Conservation (phyloP, 2,797 vertebrate genomes). For the Betta splendens region DNA sequence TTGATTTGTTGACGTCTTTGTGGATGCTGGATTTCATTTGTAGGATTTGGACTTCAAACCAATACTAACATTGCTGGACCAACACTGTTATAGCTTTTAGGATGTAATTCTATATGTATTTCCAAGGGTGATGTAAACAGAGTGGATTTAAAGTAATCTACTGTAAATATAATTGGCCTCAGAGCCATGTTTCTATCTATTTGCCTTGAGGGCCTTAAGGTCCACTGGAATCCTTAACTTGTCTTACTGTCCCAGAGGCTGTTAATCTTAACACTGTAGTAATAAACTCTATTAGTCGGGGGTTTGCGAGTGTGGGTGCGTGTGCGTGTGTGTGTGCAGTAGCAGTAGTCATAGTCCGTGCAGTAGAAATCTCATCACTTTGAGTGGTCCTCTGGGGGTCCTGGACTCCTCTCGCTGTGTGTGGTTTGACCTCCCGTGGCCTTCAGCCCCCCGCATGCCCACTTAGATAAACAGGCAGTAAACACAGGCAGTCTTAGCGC, state of each 20-base stretch:
- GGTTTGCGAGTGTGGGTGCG: conserved; percentile 48
- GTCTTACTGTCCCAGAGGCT: conserved; percentile 64
- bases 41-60: not conserved
- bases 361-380: conserved; percentile 77
- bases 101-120: conserved; percentile 26
- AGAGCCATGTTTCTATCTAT: conserved; percentile 41
- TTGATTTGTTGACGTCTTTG: too few species aligned
- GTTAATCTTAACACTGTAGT: conserved; percentile 79
- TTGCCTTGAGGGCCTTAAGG: conserved; percentile 62
- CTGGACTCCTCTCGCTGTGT: conserved; percentile 76
- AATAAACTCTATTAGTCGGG: conserved; percentile 74
- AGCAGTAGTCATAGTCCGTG: conserved; percentile 71
- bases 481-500: conserved; percentile 73
- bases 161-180: conserved; percentile 42
- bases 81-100: conserved; percentile 1
- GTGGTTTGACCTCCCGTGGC: conserved; percentile 79
- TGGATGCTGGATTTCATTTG: too few species aligned
- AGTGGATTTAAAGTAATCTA: conserved; percentile 39
- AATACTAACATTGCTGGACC: not conserved
- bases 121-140: conserved; percentile 28
- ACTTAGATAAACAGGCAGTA: conserved; percentile 83
- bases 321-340: conserved; percentile 36
- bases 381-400: conserved; percentile 77
- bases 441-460: conserved; percentile 70
- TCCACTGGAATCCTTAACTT: conserved; percentile 65